Conservation (phyloP, 2,797 vertebrate genomes). For the Lagodon rhomboides region DNA sequence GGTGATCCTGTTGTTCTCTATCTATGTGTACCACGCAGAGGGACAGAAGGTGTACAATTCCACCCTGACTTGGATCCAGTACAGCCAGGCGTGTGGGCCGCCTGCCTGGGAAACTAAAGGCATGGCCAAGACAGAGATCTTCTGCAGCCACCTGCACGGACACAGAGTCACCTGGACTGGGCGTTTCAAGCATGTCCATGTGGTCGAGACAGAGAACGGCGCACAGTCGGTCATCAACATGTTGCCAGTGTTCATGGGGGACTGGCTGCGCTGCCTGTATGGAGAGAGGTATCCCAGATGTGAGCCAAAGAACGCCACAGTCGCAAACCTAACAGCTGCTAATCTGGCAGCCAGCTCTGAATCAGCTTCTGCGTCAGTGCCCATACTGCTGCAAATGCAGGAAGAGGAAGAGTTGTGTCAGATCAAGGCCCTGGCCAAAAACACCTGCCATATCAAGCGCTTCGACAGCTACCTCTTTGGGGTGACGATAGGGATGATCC, state of each 20-base stretch:
- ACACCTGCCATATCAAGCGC: constrained; percentile 94
- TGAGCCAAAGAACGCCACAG: constrained; percentile 82
- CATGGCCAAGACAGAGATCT: constrained; percentile 94
- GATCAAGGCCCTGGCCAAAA: constrained; percentile 90
- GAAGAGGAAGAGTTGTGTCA: constrained; percentile 94
- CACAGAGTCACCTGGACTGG: constrained; percentile 96
- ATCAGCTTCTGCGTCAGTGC: constrained; percentile 1
- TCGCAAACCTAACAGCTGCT: constrained; percentile 55
- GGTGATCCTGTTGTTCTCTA: constrained; percentile 91
- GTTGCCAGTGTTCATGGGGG: constrained; percentile 91
- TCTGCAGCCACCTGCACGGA: constrained; percentile 96
- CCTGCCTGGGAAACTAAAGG: constrained; percentile 93
- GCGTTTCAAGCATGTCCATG: constrained; percentile 91
- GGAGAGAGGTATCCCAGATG: constrained; percentile 94
- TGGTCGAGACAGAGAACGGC: constrained; percentile 95
- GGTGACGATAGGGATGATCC: constrained; percentile 91
- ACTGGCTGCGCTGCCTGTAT: constrained; percentile 96
- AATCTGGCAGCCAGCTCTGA: constrained; percentile 16
- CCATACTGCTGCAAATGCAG: constrained; percentile 69
- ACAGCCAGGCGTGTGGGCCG: constrained; percentile 90
- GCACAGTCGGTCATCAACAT: constrained; percentile 94
- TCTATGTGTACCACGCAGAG: constrained; percentile 94
- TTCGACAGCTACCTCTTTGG: constrained; percentile 96
- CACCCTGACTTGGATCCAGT: constrained; percentile 93
- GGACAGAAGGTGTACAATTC: constrained; percentile 98